A percentile compares a stretch with the other conserved stretches of the same genome.
Evolutionary conservation across 53 echinoderm and acorn worm genomes (phyloP).

Genomic region (Echinometra lucunter): DNA sequence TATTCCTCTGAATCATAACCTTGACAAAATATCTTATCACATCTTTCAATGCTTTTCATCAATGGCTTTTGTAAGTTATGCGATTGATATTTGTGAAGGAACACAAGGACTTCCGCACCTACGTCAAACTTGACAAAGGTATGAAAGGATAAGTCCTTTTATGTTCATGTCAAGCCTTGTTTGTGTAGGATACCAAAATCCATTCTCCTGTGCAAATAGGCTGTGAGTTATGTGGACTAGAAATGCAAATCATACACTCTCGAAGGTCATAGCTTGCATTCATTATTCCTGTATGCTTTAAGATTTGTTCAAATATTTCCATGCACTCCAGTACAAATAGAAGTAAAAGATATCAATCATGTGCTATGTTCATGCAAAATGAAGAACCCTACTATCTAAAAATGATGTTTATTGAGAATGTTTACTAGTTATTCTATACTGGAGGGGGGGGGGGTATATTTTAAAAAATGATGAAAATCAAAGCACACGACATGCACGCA

Average conservation of each 20-base stretch:
- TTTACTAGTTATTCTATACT: too few species aligned
- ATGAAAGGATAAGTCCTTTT: background rate
- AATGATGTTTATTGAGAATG: too few species aligned
- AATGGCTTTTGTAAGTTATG: background rate
- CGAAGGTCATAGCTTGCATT: background rate
- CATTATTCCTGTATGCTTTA: background rate
- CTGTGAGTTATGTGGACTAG: background rate
- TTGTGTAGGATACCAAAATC: background rate
- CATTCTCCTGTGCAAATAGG: constrained; percentile 8
- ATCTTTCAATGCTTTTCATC: background rate
- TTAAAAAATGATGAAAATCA: too few species aligned
- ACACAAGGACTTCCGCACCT: background rate
- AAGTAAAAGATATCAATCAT: too few species aligned
- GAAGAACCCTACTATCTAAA: too few species aligned
- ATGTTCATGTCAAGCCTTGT: background rate
- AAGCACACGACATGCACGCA: too few species aligned
- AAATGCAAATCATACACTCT: constrained; percentile 34
- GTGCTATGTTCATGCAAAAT: too few species aligned
- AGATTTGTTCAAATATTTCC: background rate
- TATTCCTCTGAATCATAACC: background rate
- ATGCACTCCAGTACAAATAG: background rate
- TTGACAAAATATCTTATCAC: background rate
- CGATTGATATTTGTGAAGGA: background rate
- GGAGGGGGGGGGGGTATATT: too few species aligned
- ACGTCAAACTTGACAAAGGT: background rate